Evolutionary conservation across 37 sponge, comb jelly and placozoan species (phyloP).

Genomic region (Chondrilla cf. caribensis): DNA sequence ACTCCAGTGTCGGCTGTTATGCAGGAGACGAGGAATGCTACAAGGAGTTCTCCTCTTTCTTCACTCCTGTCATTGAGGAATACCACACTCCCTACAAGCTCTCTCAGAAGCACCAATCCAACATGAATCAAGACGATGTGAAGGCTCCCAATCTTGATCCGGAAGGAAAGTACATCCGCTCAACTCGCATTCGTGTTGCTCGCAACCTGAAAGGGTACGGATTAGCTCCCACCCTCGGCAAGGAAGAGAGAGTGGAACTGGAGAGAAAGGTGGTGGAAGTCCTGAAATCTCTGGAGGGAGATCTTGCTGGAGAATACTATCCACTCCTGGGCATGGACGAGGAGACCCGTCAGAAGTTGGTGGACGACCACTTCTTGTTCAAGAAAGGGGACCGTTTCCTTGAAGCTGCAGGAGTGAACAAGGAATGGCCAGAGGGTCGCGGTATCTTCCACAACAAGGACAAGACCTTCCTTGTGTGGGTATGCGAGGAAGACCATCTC

Average conservation of each 20-base stretch:
- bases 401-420: slow-evolving; percentile 60
- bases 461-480: slow-evolving; percentile 83
- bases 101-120: slow-evolving; percentile 30
- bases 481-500: slow-evolving; percentile 92
- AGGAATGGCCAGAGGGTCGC: slow-evolving; percentile 87
- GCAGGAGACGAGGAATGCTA: slow-evolving; percentile 87
- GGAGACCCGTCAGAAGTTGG: slow-evolving; percentile 54
- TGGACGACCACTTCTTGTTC: slow-evolving; percentile 85
- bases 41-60: slow-evolving; percentile 61
- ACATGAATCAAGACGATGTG: slow-evolving; percentile 58
- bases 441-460: slow-evolving; percentile 79
- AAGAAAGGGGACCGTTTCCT: slow-evolving; percentile 64
- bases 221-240: slow-evolving; percentile 35
- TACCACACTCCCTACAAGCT: slow-evolving; percentile 50
- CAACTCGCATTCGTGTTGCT: slow-evolving; percentile 40
- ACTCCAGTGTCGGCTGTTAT: slow-evolving; percentile 44
- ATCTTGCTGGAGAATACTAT: slow-evolving; percentile 53
- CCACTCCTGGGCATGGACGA: slow-evolving; percentile 65
- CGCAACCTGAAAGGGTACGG: slow-evolving; percentile 45
- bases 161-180: slow-evolving; percentile 33
- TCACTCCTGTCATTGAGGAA: slow-evolving; percentile 70
- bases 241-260: slow-evolving; percentile 62
- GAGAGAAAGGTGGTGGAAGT: slow-evolving; percentile 55
- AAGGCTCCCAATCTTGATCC: slow-evolving; percentile 38
- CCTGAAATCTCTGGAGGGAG: slow-evolving; percentile 44